Evolutionary conservation across 2,888 invertebrate species (phyloP).

Genomic region (Amphipyra tragopoginis): DNA sequence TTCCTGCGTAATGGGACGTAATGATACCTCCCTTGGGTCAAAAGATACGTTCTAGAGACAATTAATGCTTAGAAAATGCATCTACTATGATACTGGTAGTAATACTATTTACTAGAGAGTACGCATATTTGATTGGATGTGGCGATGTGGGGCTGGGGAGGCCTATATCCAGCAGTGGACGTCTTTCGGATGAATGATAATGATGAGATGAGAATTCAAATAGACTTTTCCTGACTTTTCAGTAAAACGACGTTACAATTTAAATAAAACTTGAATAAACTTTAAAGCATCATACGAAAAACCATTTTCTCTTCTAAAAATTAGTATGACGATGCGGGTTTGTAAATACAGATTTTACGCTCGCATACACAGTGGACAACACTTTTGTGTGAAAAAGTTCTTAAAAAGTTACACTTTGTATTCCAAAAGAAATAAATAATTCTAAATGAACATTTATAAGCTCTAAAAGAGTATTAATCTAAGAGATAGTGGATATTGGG

Average conservation of each 20-base stretch:
- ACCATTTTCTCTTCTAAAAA: neutral
- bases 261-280: neutral
- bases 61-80: slow-evolving; percentile 29
- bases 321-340: neutral
- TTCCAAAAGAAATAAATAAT: too few species aligned
- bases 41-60: slow-evolving; percentile 31
- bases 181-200: too few species aligned
- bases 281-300: neutral
- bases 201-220: too few species aligned
- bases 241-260: neutral
- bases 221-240: neutral
- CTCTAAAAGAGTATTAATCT: neutral
- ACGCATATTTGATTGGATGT: too few species aligned
- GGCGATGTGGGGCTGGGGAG: too few species aligned
- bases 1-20: slow-evolving; percentile 57
- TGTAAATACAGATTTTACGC: neutral
- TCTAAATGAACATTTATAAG: neutral
- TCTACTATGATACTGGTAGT: slow-evolving; percentile 1
- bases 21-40: slow-evolving; percentile 44
- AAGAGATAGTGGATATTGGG: slow-evolving; percentile 4
- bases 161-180: too few species aligned
- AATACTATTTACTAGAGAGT: neutral
- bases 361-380: neutral
- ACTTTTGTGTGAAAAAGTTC: neutral
- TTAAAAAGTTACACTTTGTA: neutral